phyloP scores from a whole-genome alignment of 2,888 invertebrate species.

The Drosophila mimica region DNA sequence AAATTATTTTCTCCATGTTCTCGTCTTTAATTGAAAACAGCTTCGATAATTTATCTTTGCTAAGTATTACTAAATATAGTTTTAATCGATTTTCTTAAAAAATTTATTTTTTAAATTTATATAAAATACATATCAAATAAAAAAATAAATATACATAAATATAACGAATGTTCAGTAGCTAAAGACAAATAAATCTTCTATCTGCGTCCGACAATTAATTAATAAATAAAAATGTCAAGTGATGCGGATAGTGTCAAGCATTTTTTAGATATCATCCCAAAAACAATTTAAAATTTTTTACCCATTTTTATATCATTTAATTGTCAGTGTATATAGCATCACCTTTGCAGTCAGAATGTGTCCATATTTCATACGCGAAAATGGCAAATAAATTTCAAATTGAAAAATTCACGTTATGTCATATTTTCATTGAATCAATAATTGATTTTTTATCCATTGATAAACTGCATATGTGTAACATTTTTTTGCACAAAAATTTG shows the following conservation, averaged over 20 bases:
- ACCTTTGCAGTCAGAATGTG: background rate
- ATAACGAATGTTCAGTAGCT: background rate
- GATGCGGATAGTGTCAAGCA: background rate
- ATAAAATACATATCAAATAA: background rate
- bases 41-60: background rate
- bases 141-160: no score
- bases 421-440: background rate
- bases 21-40: background rate
- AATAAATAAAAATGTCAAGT: background rate
- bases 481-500: background rate
- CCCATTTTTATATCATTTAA: no score
- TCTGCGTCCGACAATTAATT: background rate
- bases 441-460: background rate
- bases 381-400: background rate
- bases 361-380: background rate
- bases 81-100: background rate
- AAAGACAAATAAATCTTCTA: background rate
- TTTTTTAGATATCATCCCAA: no score
- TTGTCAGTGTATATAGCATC: no score
- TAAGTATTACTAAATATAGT: background rate
- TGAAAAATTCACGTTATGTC: background rate
- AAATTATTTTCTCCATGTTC: constrained; percentile 22
- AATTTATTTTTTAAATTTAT: background rate
- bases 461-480: background rate
- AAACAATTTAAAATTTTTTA: no score